These are phyloP conservation scores for Drosophila kanapiae DNA, from an alignment of 1,140 invertebrate species.

Conservation along the genomic window DNA sequence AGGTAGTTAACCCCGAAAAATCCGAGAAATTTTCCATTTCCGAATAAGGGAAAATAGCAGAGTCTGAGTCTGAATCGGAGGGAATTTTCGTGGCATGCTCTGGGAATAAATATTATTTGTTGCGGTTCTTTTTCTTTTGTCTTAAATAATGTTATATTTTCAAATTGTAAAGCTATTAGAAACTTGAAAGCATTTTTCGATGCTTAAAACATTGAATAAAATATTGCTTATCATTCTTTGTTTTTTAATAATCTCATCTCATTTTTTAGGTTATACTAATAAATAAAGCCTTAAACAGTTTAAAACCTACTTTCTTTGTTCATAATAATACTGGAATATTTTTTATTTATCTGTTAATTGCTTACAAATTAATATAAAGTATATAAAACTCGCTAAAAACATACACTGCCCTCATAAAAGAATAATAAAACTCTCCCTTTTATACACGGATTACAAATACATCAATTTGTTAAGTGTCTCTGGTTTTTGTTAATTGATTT, in stretches of 20 bases:
- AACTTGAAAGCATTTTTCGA: too few relatives aligned
- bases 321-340: too few relatives aligned
- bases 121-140: too few relatives aligned
- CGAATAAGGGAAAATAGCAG: neutral
- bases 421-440: constrained; percentile 35
- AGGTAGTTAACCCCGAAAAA: constrained; percentile 40
- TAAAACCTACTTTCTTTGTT: neutral
- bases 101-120: neutral
- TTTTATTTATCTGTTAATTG: neutral
- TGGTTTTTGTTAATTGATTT: constrained; percentile 33
- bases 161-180: too few relatives aligned
- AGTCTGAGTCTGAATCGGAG: neutral
- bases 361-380: neutral
- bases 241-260: too few relatives aligned
- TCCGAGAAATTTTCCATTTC: neutral
- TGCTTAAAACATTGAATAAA: too few relatives aligned
- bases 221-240: neutral
- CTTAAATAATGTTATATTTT: too few relatives aligned
- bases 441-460: neutral
- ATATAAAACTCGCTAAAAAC: neutral
- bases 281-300: too few relatives aligned
- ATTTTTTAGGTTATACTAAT: too few relatives aligned
- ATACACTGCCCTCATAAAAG: constrained; percentile 1
- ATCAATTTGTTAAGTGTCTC: constrained; percentile 7
- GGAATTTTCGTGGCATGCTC: too few relatives aligned